Evolutionary conservation across 2,888 invertebrate species (phyloP), one percentile per base, ranked within the genome.

Genomic region (Hyles lineata): DNA sequence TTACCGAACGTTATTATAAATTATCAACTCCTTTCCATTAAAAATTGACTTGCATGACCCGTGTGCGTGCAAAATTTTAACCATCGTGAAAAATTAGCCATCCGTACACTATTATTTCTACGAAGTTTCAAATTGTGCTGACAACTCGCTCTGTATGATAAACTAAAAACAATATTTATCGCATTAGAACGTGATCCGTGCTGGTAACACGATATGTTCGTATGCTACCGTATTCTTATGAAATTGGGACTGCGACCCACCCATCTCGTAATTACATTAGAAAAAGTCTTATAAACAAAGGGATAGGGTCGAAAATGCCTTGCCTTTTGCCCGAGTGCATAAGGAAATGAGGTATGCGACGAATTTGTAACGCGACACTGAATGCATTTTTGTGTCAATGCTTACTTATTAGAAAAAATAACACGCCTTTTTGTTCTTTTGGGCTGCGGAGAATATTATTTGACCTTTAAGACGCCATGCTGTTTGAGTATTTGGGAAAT

Each of bases 301-400:
- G 0, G 0, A 74, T 84, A 87, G 73, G 77, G 82, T 72, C 76
- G 76, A 80, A 70, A 77, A 73, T 84, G 67, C 77, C 70, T 74
- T 76, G 79, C 55, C 55, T 43, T 61, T 7, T 55, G 25, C 32
- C 72, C 76, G 77, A 78, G 74, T 74, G 76, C 74, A 62, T 73
- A 76, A 76, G 76, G 67, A 69, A 75, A 76, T 72, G 73, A 82
- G 81, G 85, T 83, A 88, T 89, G 89, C 87, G 85, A 88, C 89
- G 85, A 88, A 90, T 90, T 87, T 83, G 90, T 89, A 91, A 91
- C 82, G 83, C 81, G 89, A 89, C 83, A 84, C 87, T 83, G 84
- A 87, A 87, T 84, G 85, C 82, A 84, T 80, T 86, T 82, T 81
- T 79, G 82, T 85, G 89, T 88, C 87, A 88, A 87, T 86, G 87